Base-by-base conservation (phyloP, 2,888 invertebrate species). In the Cheilosia soror region DNA sequence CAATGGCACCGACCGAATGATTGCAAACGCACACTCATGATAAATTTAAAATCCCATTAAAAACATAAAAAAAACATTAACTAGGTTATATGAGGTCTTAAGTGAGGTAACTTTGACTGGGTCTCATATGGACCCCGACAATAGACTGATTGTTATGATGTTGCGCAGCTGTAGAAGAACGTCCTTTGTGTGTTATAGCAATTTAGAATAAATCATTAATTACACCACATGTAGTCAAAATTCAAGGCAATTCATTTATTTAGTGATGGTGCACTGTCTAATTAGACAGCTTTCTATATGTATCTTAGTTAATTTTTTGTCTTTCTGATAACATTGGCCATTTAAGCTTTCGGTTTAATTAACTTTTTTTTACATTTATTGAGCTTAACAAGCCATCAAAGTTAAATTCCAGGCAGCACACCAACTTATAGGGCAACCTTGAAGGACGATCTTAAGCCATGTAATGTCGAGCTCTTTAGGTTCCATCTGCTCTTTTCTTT, bases 21-120 rank as follows among this genome's bases (percentile, higher is more conserved):
- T 25, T 44, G 33, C 15, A 42, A 25, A 29, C 44, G 53, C 58
- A 55, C 51, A 29, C 57, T 63, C 37, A 33, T 27, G 62, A 51
- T 62, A 25, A 44, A 29, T 62, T 15, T 31, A 11, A 65, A 37
- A 57, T 20, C 29, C 25, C n/a, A 33, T 47, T 29, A 75, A 57
- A 29, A 37, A 40, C 29, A 40, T 5, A 40, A 62, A 40, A 40
- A n/a, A 20, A 31, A 25, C 25, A 47, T n/a, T 49, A 58, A 60
- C 31, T 51, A n/a, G 60, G 53, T 68, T 68, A 60, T 76, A 13
- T 42, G 68, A 5, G 49, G 49, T 44, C 73, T 63, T 13, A 29
- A 71, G 31, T 57, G 20, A 40, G 51, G 33, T 58, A 47, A 60
- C 44, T 53, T 4, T 31, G 40, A 49, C 33, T 53, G 33, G 60